phyloP scores from a whole-genome alignment of 2,888 invertebrate genomes.

The Drosophila anomalata region DNA sequence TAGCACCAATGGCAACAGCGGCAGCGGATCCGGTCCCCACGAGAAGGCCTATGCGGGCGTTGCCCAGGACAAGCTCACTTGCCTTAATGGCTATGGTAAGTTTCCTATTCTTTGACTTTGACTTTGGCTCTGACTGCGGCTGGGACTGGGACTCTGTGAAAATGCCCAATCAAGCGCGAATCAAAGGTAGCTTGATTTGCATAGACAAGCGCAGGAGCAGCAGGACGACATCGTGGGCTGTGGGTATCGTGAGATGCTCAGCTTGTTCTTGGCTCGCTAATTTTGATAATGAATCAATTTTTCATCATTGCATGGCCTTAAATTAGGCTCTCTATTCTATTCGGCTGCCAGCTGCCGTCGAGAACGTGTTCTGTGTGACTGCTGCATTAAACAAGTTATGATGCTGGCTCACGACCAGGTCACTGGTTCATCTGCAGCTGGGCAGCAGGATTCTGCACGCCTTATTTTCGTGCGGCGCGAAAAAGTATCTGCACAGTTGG shows the following conservation, averaged over 20 bases:
- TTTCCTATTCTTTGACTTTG: conserved; percentile 27
- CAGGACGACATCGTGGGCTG: conserved; percentile 55
- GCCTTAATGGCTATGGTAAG: conserved; percentile 84
- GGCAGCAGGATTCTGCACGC: conserved; percentile 61
- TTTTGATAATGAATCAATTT: conserved; percentile 79
- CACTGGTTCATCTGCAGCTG: conserved; percentile 80
- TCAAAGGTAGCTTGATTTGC: conserved; percentile 68
- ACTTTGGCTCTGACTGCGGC: background rate
- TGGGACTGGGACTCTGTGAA: conserved; percentile 58
- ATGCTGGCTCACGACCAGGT: conserved; percentile 80
- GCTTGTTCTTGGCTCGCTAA: conserved; percentile 74
- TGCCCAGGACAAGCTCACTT: conserved; percentile 85
- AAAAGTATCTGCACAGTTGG: conserved; percentile 62
- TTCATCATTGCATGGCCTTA: conserved; percentile 76
- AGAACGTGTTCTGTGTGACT: conserved; percentile 53
- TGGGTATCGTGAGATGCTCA: conserved; percentile 66
- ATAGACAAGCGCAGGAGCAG: conserved; percentile 66
- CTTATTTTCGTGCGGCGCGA: conserved; percentile 75
- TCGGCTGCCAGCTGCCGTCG: conserved; percentile 28
- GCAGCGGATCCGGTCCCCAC: conserved; percentile 85
- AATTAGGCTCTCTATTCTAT: conserved; percentile 64
- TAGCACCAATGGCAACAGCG: conserved; percentile 81
- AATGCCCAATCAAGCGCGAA: conserved; percentile 74
- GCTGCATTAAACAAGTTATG: conserved; percentile 62
- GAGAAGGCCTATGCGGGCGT: conserved; percentile 90